phyloP scores from a whole-genome alignment of 2,888 invertebrate species.

The Cryptus viduatorius region DNA sequence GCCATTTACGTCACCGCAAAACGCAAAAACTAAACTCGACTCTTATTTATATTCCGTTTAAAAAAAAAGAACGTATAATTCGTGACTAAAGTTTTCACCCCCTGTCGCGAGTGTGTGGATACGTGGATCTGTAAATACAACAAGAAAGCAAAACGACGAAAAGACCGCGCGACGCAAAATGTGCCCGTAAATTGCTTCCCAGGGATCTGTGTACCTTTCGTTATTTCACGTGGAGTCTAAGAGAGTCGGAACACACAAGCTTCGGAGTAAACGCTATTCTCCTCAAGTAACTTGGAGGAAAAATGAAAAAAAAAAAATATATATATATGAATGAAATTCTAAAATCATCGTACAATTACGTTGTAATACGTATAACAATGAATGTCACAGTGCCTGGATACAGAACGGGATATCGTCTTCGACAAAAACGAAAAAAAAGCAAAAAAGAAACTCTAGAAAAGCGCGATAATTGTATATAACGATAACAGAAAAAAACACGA shows the following conservation, averaged over 20 bases:
- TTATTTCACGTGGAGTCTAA: conserved; percentile 64
- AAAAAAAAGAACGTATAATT: conserved; percentile 35
- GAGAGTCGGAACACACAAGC: conserved; percentile 31
- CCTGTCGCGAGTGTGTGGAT: conserved; percentile 47
- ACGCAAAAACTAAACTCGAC: conserved; percentile 91
- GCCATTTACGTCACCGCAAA: conserved; percentile 94
- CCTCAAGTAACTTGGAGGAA: conserved; percentile 67
- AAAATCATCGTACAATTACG: conserved; percentile 38
- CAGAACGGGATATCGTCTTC: conserved; percentile 53
- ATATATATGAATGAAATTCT: conserved; percentile 18
- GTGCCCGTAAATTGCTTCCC: conserved; percentile 36
- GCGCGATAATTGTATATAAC: conserved; percentile 59
- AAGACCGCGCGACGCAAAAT: conserved; percentile 4
- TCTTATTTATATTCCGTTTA: conserved; percentile 94
- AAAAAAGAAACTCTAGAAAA: conserved; percentile 30
- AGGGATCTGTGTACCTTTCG: conserved; percentile 27
- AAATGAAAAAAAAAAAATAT: conserved; percentile 2
- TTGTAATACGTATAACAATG: conserved; percentile 58
- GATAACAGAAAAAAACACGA: conserved; percentile 36
- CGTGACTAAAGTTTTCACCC: conserved; percentile 19
- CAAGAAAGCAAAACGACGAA: conserved; percentile 8
- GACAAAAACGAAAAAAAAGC: conserved; percentile 28
- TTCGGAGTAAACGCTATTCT: conserved; percentile 22
- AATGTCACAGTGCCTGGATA: conserved; percentile 67
- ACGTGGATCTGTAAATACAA: conserved; percentile 34